Evolutionary conservation across 2,113 vertebrate genomes (phyloP), one percentile per base, ranked within the genome.

Genomic region (Tragelaphus buxtoni): DNA sequence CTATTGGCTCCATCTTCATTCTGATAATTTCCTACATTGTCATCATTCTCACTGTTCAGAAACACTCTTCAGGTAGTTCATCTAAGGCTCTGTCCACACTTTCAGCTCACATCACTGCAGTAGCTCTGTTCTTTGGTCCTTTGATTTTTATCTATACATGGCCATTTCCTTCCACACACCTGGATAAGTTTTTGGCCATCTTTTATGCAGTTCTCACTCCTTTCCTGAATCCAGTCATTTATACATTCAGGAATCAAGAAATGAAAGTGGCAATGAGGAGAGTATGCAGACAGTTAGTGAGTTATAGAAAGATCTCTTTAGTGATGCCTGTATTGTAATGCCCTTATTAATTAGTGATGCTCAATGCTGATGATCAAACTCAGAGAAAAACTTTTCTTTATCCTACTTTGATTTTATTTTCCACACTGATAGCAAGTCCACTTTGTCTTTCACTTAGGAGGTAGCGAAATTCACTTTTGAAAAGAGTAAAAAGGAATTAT

Each of bases 51-150:
- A 92, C 91, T 92, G 91, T 96, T 86, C 8, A 12, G 49, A 96
- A 96, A 56, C 80, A 87, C 51, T 92, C 91, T 56, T 90, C 88
- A 77, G 53, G 53, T 28, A 11, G 79, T 39, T 92, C 96, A n/a
- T 94, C 95, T 18, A 96, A 95, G 80, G 93, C 91, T 32, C 24
- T 97, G 10, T 90, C 96, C 26, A 97, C 88, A 35, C 35, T 94
- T 22, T 97, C 96, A 72, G 87, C 93, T 92, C 95, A 97, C 12
- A 55, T 81, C 79, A 81, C 79, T 35, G 79, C n/a, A n/a, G 51
- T 81, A 26, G 32, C n/a, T 13, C 11, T 81, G 51, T 55, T 55
- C 28, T 81, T 55, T n/a, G 79, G 79, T 35, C 79, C 79, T 35
- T 81, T 81, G 20, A 81, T 55, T 55, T 81, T 81, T 55, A 45